Conservation (phyloP, 1,140 invertebrate genomes). For the Formica exsecta region DNA sequence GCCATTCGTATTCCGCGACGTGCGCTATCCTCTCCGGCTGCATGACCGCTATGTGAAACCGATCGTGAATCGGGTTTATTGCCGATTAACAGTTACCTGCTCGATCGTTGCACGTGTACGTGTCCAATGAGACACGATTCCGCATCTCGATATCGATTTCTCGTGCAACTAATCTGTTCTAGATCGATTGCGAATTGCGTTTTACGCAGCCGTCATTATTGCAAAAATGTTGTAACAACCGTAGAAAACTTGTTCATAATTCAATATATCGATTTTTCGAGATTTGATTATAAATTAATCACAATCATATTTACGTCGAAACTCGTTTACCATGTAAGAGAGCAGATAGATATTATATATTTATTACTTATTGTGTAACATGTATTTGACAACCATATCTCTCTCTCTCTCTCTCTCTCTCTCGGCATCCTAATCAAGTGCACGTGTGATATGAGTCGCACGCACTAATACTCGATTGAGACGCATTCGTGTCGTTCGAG, state of each 20-base stretch:
- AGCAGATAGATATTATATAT: background rate
- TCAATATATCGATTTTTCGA: background rate
- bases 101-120: conserved; percentile 73
- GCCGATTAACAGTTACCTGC: conserved; percentile 70
- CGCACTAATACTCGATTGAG: background rate
- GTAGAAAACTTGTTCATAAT: background rate
- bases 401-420: conserved; percentile 23
- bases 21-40: conserved; percentile 68
- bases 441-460: background rate
- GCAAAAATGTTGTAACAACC: background rate
- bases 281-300: conserved; percentile 6
- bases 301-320: background rate
- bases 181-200: conserved; percentile 44
- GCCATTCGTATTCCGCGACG: conserved; percentile 71
- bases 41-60: conserved; percentile 74
- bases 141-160: conserved; percentile 49
- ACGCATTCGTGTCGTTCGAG: background rate
- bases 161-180: conserved; percentile 52
- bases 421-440: conserved; percentile 17
- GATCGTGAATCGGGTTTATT: conserved; percentile 76
- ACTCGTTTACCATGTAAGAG: background rate
- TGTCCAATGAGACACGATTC: conserved; percentile 73
- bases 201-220: background rate
- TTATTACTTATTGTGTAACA: background rate
- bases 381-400: too few relatives aligned